Base-by-base conservation (phyloP, 2,113 vertebrate genomes). In the crab-eating macaque (Macaca fascicularis) region DNA sequence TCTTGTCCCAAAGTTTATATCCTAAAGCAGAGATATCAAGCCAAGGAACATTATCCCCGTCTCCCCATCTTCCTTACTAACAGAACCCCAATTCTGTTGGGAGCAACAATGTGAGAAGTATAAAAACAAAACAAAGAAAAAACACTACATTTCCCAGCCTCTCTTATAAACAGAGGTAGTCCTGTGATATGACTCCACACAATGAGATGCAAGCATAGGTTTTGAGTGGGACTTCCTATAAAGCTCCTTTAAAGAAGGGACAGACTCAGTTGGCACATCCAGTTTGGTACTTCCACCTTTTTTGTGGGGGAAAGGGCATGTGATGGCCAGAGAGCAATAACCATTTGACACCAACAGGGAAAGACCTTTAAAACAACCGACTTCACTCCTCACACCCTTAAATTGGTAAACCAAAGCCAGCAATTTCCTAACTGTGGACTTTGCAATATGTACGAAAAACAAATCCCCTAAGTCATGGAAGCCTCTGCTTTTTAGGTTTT, bases 351-450 rank as follows among this genome's bases (percentile, higher is more conserved):
- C 38, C 27, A 30, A 59, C 64, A 81, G 14, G 11, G 4, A 91
- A 93, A 85, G 87, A 57, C 22, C 43, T 69, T 22, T 32, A 55
- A 55, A 48, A 80, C 25, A 17, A 25, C 40, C 57, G 9, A 69
- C 61, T 38, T 74, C n/a, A 45, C 48, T 22, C n/a, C 40, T 89
- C 35, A 80, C 13, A 48, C 12, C 19, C 45, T 5, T 22, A 11
- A 96, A 64, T 1, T 75, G 86, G n/a, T 64, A 94, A 94, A 79
- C 50, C n/a, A 90, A 92, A 94, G 93, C 59, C 20, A 87, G 38
- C 74, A 92, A 92, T n/a, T 61, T 79, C 43, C 70, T 40, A 94
- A 74, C 43, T 79, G 12, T 38, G 48, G 12, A 48, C 22, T 50
- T 81, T 35, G 30, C 3, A 25, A 17, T 72, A 91, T 17, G 38